A percentile compares a stretch with the other conserved stretches of the same genome.
Conservation (phyloP, 1,140 invertebrate genomes). For the Battus philenor region DNA sequence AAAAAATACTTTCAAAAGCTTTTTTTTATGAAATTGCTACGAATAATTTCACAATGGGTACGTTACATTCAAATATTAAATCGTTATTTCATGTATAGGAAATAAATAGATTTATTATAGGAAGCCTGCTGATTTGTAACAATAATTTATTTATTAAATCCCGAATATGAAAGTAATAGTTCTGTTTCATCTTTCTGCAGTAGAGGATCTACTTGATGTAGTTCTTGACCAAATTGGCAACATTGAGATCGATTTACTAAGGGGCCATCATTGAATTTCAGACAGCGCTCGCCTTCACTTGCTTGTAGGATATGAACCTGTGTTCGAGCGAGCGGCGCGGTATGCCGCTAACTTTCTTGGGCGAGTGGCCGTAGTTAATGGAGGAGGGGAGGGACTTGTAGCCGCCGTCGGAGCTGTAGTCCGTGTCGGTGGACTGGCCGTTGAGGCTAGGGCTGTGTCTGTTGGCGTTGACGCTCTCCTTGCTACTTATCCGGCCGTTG, state of each 20-base stretch:
- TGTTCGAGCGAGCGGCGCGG: conserved; percentile 66
- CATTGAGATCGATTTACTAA: conserved; percentile 6
- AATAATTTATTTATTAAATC: no score
- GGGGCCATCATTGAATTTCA: conserved; percentile 18
- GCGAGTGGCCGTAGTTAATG: conserved; percentile 58
- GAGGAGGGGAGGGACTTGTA: conserved; percentile 73
- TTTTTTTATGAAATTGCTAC: no score
- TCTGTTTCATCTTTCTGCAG: no score
- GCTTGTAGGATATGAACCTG: conserved; percentile 56
- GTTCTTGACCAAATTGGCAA: conserved; percentile 10
- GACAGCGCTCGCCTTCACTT: conserved; percentile 61
- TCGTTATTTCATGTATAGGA: no score
- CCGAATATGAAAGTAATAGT: no score
- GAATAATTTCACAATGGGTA: no score
- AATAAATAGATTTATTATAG: no score
- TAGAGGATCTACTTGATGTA: no score
- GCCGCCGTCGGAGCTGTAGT: conserved; percentile 71
- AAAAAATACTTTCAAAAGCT: no score
- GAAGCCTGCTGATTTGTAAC: no score
- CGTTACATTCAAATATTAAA: no score
- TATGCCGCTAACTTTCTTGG: conserved; percentile 71
- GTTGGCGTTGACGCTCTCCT: conserved; percentile 58
- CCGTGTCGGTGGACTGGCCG: conserved; percentile 69
- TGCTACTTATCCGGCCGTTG: conserved; percentile 59
- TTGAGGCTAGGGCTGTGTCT: conserved; percentile 61